phyloP scores from a whole-genome alignment of 2,113 vertebrate genomes.

The Thamnaconus septentrionalis region DNA sequence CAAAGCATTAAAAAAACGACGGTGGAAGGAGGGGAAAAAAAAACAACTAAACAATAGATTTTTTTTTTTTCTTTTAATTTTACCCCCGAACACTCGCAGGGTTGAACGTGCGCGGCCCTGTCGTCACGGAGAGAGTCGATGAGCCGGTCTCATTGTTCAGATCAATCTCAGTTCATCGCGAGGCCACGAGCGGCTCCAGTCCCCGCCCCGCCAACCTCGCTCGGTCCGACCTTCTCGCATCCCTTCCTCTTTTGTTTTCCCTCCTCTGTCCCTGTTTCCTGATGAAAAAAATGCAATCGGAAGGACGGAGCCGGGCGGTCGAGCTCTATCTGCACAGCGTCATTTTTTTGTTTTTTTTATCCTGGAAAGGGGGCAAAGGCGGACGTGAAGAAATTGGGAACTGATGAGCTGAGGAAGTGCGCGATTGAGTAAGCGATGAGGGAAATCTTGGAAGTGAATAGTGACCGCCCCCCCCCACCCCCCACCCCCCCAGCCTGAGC shows the following conservation, averaged over 20 bases:
- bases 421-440: slow-evolving; percentile 36
- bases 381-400: slow-evolving; percentile 43
- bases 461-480: slow-evolving; percentile 37
- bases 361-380: slow-evolving; percentile 43
- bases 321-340: slow-evolving; percentile 13
- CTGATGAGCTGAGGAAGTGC: slow-evolving; percentile 58
- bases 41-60: no score
- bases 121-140: slow-evolving; percentile 21
- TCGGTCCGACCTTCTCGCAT: slow-evolving; percentile 23
- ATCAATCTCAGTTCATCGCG: slow-evolving; percentile 38
- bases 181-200: slow-evolving; percentile 37
- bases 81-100: slow-evolving; percentile 16
- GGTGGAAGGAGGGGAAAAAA: no score
- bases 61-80: slow-evolving; percentile 12
- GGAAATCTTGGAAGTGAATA: slow-evolving; percentile 57
- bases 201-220: slow-evolving; percentile 25
- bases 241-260: slow-evolving; percentile 14
- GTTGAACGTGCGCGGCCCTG: slow-evolving; percentile 23
- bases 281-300: slow-evolving; percentile 61
- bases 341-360: slow-evolving; percentile 25
- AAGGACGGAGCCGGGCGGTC: slow-evolving; percentile 48
- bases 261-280: slow-evolving; percentile 46
- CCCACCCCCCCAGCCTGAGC: slow-evolving; percentile 32
- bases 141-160: slow-evolving; percentile 66
- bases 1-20: background rate